Base-by-base conservation (phyloP, 2,888 invertebrate species). In the Empis livida region DNA sequence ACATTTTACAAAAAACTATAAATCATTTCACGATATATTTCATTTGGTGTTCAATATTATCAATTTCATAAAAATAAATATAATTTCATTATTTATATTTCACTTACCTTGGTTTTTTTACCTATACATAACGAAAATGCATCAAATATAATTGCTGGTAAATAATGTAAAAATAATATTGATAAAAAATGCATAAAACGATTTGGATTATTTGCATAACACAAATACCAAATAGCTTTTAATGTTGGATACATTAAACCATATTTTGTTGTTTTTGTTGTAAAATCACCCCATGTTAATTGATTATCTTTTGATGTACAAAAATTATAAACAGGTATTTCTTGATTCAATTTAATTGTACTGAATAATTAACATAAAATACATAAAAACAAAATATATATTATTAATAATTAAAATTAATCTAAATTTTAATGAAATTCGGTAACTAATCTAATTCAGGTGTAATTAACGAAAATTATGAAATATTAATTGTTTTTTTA, bases 271-370 rank as follows among this genome's bases (percentile, higher is more conserved):
- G 78, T 79, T 50, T 73, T 59, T 0, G 72, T 68, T 50, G 81
- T 79, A 50, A 81, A 75, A 15, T 80, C 67, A 0, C 78, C 80
- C 88, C 91, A 94, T 0, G 79, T 83, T 44, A 92, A 72, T 0
- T 89, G 87, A 58, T 90, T 88, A 55, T 88, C 80, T 5, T 78
- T 77, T 0, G 90, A 87, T 0, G 92, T 86, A 10, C 90, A 89
- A 67, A 80, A 90, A 68, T 94, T 90, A 72, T 88, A 92, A 51
- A 95, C 80, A 0, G 86, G 81, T 23, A 77, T 71, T 14, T 74
- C 70, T 3, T 63, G 58, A 10, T 70, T 50, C 9, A 53, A 30
- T 31, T 54, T 45, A 35, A 55, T 52, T 45, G 53, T 54, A 44
- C 59, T 56, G 1, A 71, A 32, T 23, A 32, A 15, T 16, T 35